Conservation (phyloP, 2,797 vertebrate genomes). For the Dicrostonyx torquatus region DNA sequence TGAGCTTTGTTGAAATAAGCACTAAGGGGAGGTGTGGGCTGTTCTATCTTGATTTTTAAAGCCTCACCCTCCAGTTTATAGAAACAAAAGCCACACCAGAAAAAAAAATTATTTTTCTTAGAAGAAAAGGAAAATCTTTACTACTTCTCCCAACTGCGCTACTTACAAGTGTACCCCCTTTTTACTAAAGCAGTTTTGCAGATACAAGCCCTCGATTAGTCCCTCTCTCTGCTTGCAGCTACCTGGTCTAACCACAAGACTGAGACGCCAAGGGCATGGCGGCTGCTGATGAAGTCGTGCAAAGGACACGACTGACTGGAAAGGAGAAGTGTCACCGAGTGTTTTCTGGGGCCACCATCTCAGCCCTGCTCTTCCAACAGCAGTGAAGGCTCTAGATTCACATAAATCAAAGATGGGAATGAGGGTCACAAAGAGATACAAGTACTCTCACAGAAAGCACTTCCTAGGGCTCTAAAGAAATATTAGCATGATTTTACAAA, state of each 20-base stretch:
- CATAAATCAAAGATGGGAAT: neutral
- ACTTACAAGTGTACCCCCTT: neutral
- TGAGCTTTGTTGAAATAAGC: neutral
- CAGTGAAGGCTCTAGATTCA: neutral
- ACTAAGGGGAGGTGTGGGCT: neutral
- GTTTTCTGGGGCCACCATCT: neutral
- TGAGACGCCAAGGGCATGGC: neutral
- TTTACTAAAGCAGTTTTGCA: neutral
- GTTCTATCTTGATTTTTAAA: neutral
- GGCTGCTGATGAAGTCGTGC: neutral
- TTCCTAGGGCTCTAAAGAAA: neutral
- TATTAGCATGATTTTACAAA: neutral
- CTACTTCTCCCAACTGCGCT: neutral
- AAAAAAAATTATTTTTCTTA: constrained; percentile 40
- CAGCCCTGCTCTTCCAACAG: neutral
- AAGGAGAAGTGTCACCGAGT: neutral
- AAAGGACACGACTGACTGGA: neutral
- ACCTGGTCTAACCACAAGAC: neutral
- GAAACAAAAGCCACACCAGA: constrained; percentile 23
- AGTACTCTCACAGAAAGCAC: neutral
- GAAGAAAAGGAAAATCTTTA: constrained; percentile 30
- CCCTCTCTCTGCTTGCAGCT: neutral
- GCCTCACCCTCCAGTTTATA: neutral
- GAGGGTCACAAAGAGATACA: neutral
- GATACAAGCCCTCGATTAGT: neutral